Conservation (phyloP, 2,797 vertebrate species). For the Sebastes nivosus region DNA sequence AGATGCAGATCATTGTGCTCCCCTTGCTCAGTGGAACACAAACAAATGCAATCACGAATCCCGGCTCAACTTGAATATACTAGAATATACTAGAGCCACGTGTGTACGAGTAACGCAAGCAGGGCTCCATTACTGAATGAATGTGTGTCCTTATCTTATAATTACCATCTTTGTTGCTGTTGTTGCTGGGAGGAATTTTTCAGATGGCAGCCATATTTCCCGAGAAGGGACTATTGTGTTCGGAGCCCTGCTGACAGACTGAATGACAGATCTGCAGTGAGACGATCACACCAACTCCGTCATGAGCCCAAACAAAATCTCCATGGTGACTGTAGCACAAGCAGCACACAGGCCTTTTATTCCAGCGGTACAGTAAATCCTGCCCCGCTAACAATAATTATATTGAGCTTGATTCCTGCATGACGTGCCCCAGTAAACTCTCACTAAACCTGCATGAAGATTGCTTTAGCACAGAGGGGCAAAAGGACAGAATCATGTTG, state of each 20-base stretch:
- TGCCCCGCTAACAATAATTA: neutral
- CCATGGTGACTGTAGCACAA: slow-evolving; percentile 62
- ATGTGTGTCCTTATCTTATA: slow-evolving; percentile 45
- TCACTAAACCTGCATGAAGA: slow-evolving; percentile 3
- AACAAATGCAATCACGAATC: slow-evolving; percentile 40
- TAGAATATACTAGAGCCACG: neutral
- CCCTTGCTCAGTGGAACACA: slow-evolving; percentile 23
- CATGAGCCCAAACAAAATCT: slow-evolving; percentile 68
- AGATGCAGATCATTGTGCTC: slow-evolving; percentile 54
- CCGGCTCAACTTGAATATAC: slow-evolving; percentile 33
- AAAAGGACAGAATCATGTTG: neutral
- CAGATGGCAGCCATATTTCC: slow-evolving; percentile 62
- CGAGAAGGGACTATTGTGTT: slow-evolving; percentile 58
- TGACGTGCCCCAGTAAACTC: slow-evolving; percentile 12
- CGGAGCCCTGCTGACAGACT: slow-evolving; percentile 58
- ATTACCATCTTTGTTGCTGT: slow-evolving; percentile 60
- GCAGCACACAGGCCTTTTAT: slow-evolving; percentile 33
- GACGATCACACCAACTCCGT: slow-evolving; percentile 51
- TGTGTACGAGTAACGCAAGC: neutral
- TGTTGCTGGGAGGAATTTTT: slow-evolving; percentile 46
- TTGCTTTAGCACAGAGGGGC: neutral
- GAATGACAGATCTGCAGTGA: slow-evolving; percentile 64
- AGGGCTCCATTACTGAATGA: slow-evolving; percentile 12
- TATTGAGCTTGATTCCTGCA: neutral
- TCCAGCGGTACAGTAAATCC: slow-evolving; percentile 10